Base-by-base conservation (phyloP, 2,888 invertebrate genomes). In the Cremastinae sp. region DNA sequence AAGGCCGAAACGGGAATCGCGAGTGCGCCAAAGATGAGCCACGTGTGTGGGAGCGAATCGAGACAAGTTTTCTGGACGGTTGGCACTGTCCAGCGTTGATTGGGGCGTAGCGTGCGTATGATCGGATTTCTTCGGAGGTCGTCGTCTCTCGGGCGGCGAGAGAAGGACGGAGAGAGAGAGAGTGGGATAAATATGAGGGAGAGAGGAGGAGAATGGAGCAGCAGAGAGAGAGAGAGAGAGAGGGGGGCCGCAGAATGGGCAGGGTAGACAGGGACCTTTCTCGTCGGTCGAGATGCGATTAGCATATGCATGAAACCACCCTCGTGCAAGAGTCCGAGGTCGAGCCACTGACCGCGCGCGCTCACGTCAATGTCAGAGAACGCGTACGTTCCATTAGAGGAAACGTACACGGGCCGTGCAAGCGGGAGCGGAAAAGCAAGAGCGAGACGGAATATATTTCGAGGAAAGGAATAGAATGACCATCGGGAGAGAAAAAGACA, bases 271-370 rank as follows among this genome's bases (percentile, higher is more conserved):
- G 16, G 51, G 22, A 14, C 34, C 49, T 36, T 49, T 45, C 45
- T 38, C 49, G 49, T 51, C 49, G 36, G 18, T 59, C 38, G 51
- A 70, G 69, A 86, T 86, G 84, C 84, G 84, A 87, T 86, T 87
- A 87, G 84, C 87, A 87, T 87, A 86, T 86, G 86, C 81, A 87
- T 87, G 86, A 87, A 85, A 81, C 82, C 82, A 82, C 83, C 84
- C 78, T 81, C 77, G 61, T 70, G 59, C 69, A 72, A 77, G 75
- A 71, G 77, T 74, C 75, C 81, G 79, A 80, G 81, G 78, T 82
- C 83, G 79, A 84, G 83, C 82, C 81, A 87, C 84, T 84, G 85
- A 86, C 84, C 85, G 68, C 58, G 58, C 58, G 38, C 56, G 58
- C 82, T 84, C 85, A 84, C 84, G 86, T 86, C 86, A 82, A 78